phyloP scores from a whole-genome alignment of 2,888 invertebrate genomes.

The Miltochrista miniata region DNA sequence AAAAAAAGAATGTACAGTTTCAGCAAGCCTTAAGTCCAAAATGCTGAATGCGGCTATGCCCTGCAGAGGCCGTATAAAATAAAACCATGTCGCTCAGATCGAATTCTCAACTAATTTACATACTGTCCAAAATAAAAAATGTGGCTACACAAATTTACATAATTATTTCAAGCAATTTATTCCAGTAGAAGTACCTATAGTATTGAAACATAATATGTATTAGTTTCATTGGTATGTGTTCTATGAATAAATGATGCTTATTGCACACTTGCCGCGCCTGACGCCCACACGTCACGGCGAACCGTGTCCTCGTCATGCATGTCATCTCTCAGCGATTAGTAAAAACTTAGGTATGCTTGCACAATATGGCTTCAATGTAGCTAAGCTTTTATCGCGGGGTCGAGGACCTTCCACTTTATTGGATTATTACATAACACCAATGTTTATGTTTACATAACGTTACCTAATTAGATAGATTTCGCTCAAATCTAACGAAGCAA shows the following conservation, averaged over 20 bases:
- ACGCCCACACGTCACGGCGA: conserved; percentile 28
- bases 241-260: conserved; percentile 31
- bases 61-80: not conserved
- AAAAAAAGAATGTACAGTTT: too few relatives aligned
- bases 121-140: not conserved
- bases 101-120: not conserved
- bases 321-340: conserved; percentile 29
- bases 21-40: too few relatives aligned
- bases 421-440: conserved; percentile 31
- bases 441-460: conserved; percentile 36
- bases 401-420: conserved; percentile 27
- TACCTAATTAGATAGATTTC: conserved; percentile 39
- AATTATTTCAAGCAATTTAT: conserved; percentile 34
- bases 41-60: too few relatives aligned
- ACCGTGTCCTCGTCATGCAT: conserved; percentile 15
- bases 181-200: conserved; percentile 22
- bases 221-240: conserved; percentile 28
- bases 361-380: conserved; percentile 29
- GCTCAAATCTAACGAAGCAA: conserved; percentile 20
- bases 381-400: conserved; percentile 31
- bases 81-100: not conserved
- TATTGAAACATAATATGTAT: conserved; percentile 34
- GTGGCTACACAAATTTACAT: conserved; percentile 26
- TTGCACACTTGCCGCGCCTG: conserved; percentile 31
- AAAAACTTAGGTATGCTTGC: conserved; percentile 34